These are phyloP conservation scores for Eurystomus gularis DNA, from an alignment of 2,113 vertebrate genomes.

Conservation along the genomic window DNA sequence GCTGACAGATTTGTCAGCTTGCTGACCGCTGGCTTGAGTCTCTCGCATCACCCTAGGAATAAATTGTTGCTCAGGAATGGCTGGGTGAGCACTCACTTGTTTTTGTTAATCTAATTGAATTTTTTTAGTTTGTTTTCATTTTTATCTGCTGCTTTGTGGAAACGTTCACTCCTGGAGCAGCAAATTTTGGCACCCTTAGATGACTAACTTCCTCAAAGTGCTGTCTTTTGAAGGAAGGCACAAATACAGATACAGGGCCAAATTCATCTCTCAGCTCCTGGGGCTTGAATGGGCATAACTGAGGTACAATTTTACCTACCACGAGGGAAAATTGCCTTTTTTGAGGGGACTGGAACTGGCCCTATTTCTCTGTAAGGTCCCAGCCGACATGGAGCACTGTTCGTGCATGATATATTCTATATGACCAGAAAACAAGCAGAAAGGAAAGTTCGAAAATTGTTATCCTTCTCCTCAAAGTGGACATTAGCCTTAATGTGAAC, in stretches of 20 bases:
- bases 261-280: neutral
- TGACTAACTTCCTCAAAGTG: neutral
- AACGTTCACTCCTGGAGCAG: neutral
- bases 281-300: neutral
- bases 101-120: slow-evolving; percentile 72
- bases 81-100: slow-evolving; percentile 66
- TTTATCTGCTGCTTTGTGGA: slow-evolving; percentile 31
- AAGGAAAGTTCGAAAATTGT: neutral
- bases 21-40: slow-evolving; percentile 76
- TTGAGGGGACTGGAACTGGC: neutral
- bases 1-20: slow-evolving; percentile 77
- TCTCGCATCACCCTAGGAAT: slow-evolving; percentile 70
- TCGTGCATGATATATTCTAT: neutral
- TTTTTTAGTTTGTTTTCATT: slow-evolving; percentile 60
- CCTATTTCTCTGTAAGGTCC: neutral
- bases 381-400: neutral
- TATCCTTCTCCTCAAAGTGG: neutral
- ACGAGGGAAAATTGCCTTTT: neutral
- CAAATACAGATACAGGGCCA: neutral
- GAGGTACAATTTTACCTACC: neutral
- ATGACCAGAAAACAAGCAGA: neutral
- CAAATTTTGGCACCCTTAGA: slow-evolving; percentile 7
- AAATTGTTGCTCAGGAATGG: slow-evolving; percentile 70
- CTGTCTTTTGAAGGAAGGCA: neutral
- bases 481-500: neutral